Base-by-base conservation (phyloP, 1,140 invertebrate species). In the Aplysia californica region DNA sequence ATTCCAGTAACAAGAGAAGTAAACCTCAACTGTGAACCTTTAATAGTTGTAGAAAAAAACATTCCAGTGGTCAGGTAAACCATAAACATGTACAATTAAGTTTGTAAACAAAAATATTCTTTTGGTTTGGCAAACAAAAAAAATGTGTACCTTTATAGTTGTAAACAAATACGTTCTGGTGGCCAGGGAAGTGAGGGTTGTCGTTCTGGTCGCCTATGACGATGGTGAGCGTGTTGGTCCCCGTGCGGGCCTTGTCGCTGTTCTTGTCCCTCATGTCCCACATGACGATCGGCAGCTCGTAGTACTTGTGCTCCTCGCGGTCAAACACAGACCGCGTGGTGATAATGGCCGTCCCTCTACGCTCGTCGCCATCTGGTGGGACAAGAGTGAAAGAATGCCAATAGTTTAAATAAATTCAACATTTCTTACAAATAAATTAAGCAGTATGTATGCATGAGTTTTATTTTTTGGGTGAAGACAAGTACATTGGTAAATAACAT, bases 201-300 rank as follows among this genome's bases (percentile, higher is more conserved):
- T 99, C 97, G 87, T 99, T 99, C 0, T 95, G 94, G 88, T 98
- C 97, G 86, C 97, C 97, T 83, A 99, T 98, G 0, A 96, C 98
- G 6, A 99, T 88, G 0, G 96, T 98, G 80, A 95, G 97, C 0
- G 97, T 98, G 76, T 96, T 97, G 35, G 96, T 97, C 95, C 97
- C 73, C 38, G 80, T 72, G 44, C 50, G 26, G 6, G 67, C 38
- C 10, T 36, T 23, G 15, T 56, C 10, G 23, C 73, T 55, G 36
- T 79, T 68, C 5, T 72, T 31, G 0, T 85, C 87, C 36, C 86
- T 67, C 80, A 84, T 87, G 81, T 90, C 88, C 56, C 77, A 82
- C 85, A 89, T 89, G 6, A 88, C 80, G 29, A 90, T 85, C 5
- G 89, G 87, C 29, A 89, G 75, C 61, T 85, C 76, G 76, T 89